Percentiles rank a stretch among this genome's conserved stretches.
Evolutionary conservation across 2,113 vertebrate species (phyloP).

Genomic region (Muntiacus reevesi): DNA sequence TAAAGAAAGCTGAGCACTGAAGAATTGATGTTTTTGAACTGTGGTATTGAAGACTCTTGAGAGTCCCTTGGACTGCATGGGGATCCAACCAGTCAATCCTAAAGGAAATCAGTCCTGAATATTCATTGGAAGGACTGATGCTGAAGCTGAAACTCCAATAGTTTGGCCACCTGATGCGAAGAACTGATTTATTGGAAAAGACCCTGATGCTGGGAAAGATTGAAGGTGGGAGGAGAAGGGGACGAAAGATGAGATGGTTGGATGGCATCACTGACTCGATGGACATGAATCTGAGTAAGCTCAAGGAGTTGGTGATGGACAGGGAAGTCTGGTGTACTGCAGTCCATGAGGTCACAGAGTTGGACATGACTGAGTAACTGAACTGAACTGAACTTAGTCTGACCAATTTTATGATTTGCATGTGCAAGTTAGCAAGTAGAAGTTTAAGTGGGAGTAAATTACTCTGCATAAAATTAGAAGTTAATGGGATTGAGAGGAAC

Average conservation of each 20-base stretch:
- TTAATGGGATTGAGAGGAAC: neutral
- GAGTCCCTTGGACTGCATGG: neutral
- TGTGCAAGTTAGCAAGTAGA: neutral
- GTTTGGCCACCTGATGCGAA: neutral
- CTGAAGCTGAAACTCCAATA: neutral
- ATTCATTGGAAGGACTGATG: neutral
- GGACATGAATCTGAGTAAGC: neutral
- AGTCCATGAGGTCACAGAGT: neutral
- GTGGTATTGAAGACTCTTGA: neutral
- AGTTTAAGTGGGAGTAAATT: neutral
- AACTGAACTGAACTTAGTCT: neutral
- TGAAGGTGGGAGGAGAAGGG: neutral
- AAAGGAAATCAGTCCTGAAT: neutral
- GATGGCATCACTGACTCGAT: accelerated
- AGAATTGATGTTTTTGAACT: neutral
- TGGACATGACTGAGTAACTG: neutral
- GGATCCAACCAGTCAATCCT: neutral
- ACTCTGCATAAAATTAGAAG: neutral
- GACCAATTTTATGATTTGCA: neutral
- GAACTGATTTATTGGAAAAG: neutral
- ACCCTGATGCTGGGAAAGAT: neutral
- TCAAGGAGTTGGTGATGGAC: neutral
- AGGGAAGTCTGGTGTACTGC: neutral
- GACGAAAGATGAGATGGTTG: neutral
- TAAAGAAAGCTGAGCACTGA: neutral